These are phyloP conservation scores for Acleris holmiana DNA, from an alignment of 2,888 invertebrate genomes.

Conservation along the genomic window DNA sequence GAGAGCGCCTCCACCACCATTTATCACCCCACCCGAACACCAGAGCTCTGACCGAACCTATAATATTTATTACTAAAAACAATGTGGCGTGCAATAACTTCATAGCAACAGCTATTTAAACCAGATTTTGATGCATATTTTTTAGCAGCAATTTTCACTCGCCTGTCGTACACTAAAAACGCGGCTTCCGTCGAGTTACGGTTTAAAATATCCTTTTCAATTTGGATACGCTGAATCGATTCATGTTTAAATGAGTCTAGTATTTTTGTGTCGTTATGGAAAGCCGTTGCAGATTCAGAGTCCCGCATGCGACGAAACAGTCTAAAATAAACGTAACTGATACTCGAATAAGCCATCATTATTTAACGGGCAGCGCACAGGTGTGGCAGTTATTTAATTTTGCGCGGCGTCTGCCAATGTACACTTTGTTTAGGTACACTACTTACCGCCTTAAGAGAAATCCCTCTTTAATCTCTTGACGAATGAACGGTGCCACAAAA, in stretches of 20 bases:
- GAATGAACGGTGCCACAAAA: slow-evolving; percentile 39
- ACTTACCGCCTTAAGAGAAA: slow-evolving; percentile 43
- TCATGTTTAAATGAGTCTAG: slow-evolving; percentile 17
- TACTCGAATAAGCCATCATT: slow-evolving; percentile 12
- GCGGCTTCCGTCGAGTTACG: slow-evolving; percentile 4
- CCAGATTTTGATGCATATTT: slow-evolving; percentile 2
- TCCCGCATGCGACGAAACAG: slow-evolving; percentile 1
- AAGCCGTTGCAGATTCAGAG: slow-evolving; percentile 16
- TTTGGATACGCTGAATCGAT: slow-evolving; percentile 11
- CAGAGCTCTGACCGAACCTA: background rate
- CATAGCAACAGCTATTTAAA: background rate
- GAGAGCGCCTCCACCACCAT: slow-evolving; percentile 1
- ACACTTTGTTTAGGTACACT: slow-evolving; percentile 42
- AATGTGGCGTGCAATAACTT: background rate
- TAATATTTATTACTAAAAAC: slow-evolving; percentile 1
- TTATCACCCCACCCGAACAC: slow-evolving; percentile 4
- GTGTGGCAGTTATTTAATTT: slow-evolving; percentile 43
- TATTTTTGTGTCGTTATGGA: slow-evolving; percentile 18
- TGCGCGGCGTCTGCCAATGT: slow-evolving; percentile 50
- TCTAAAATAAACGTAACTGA: slow-evolving; percentile 39
- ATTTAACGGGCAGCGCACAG: slow-evolving; percentile 21
- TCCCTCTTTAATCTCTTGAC: slow-evolving; percentile 48
- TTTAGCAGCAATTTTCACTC: slow-evolving; percentile 7
- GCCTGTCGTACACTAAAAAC: slow-evolving; percentile 15
- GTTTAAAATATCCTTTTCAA: slow-evolving; percentile 5